Evolutionary conservation across 2,113 vertebrate species (phyloP), one percentile per base, ranked within the genome.

Genomic region (Hemicordylus capensis): DNA sequence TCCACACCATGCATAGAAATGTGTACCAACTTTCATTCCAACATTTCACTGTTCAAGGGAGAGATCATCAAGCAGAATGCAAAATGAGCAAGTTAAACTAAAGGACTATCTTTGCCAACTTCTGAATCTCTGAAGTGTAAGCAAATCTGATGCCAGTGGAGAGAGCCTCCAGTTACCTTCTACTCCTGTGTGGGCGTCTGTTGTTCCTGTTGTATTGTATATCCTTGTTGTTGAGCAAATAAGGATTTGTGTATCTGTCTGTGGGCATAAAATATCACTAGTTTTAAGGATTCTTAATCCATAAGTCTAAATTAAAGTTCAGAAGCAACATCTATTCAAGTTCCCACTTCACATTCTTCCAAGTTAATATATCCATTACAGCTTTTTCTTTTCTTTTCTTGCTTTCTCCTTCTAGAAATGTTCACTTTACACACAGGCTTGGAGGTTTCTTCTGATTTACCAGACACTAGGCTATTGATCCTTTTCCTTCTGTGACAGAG

Each of bases 281-380:
- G 56, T 87, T 56, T 56, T 64, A 51, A 24, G 44, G 6, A 44
- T 73, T 42, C 24, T 58, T 58, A 70, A 76, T 66, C 37, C n/a
- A 76, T 76, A 39, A 37, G 31, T 46, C 37, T 31, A 54, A 88
- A 20, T 42, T 80, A 1, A 86, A 87, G n/a, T 75, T 86, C 4
- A 58, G 46, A 22, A 63, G 8, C 34, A 83, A 4, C 64, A 56
- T n/a, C n/a, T 20, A n/a, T 67, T 78, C 31, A 8, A 81, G 31
- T 74, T 83, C 89, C 28, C 51, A 1, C 66, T 90, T 83, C 31
- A 66, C 88, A 78, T 48, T 28, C 1, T 82, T 24, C 63, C 82
- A 81, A 63, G 64, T 67, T 37, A 79, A 51, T 76, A 51, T 63
- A 85, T 26, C 56, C 22, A 61, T 31, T n/a, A 58, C 24, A 63